phyloP scores from a whole-genome alignment of 1,140 invertebrate genomes.

The Bombus sylvicola region DNA sequence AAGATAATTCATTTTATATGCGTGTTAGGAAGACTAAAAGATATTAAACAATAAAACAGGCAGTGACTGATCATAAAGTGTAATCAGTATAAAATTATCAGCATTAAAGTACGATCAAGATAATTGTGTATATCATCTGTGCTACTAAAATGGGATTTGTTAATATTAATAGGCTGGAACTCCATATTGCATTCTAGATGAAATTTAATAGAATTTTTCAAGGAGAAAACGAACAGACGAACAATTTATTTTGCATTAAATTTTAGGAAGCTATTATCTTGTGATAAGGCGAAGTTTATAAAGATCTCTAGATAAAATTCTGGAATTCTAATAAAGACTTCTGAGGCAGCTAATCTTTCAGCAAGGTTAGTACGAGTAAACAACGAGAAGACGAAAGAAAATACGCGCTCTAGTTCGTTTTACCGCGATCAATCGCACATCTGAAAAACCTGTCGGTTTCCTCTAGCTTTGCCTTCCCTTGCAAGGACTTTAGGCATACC shows the following conservation, averaged over 20 bases:
- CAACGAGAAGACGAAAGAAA: slow-evolving; percentile 39
- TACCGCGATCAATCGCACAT: slow-evolving; percentile 61
- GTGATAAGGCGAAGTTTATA: too few relatives aligned
- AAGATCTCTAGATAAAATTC: not conserved
- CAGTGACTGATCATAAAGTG: too few relatives aligned
- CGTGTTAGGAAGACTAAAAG: not conserved
- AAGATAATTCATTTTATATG: not conserved
- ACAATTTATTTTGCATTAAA: too few relatives aligned
- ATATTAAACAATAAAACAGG: too few relatives aligned
- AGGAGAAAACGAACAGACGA: too few relatives aligned
- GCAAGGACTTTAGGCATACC: slow-evolving; percentile 69
- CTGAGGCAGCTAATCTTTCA: not conserved
- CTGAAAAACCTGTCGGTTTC: slow-evolving; percentile 10
- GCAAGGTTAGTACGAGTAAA: not conserved
- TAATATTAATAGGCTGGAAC: too few relatives aligned
- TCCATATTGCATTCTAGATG: not conserved
- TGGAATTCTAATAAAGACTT: not conserved
- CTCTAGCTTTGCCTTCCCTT: not conserved
- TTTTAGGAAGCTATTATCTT: too few relatives aligned
- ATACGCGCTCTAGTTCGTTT: not conserved
- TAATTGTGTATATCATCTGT: too few relatives aligned
- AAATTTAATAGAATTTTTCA: not conserved
- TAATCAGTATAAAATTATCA: too few relatives aligned
- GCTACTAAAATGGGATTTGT: too few relatives aligned
- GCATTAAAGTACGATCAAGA: too few relatives aligned